These are phyloP conservation scores for Oryzaephilus surinamensis DNA, from an alignment of 1,140 invertebrate genomes.

Conservation along the genomic window DNA sequence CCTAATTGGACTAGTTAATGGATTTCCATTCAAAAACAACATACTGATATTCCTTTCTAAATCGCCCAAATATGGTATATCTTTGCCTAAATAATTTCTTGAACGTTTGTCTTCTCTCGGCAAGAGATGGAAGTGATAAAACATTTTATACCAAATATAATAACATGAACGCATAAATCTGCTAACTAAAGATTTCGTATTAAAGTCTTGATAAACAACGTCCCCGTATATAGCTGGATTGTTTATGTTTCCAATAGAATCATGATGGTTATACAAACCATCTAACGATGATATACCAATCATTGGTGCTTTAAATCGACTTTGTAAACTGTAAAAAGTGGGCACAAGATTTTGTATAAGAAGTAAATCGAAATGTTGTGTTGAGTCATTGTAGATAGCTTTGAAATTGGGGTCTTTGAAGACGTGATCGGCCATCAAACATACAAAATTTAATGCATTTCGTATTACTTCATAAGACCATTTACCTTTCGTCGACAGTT, in stretches of 20 bases:
- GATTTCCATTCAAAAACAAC: conserved; percentile 41
- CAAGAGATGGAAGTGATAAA: conserved; percentile 19
- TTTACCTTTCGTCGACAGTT: conserved; percentile 1
- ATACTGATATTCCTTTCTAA: conserved; percentile 40
- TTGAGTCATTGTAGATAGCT: conserved; percentile 21
- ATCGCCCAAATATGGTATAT: conserved; percentile 37
- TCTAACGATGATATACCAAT: conserved; percentile 20
- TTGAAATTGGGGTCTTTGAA: conserved; percentile 32
- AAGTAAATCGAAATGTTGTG: conserved; percentile 26
- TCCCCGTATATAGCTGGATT: conserved; percentile 38
- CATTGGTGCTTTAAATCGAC: conserved; percentile 21
- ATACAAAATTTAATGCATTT: conserved; percentile 2
- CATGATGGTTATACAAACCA: conserved; percentile 2
- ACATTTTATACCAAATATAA: conserved; percentile 18
- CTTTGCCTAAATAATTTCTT: conserved; percentile 34
- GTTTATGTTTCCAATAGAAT: conserved; percentile 33
- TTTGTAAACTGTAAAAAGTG: conserved; percentile 15
- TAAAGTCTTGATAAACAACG: conserved; percentile 19
- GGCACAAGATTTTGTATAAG: conserved; percentile 23
- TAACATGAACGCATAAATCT: conserved; percentile 24
- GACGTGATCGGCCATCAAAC: conserved; percentile 31
- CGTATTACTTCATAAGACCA: neutral
- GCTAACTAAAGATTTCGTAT: conserved; percentile 32
- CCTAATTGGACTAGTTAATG: conserved; percentile 35
- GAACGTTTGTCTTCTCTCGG: conserved; percentile 26